Conservation (phyloP, 2,797 vertebrate genomes). For the Chrosomus eos region DNA sequence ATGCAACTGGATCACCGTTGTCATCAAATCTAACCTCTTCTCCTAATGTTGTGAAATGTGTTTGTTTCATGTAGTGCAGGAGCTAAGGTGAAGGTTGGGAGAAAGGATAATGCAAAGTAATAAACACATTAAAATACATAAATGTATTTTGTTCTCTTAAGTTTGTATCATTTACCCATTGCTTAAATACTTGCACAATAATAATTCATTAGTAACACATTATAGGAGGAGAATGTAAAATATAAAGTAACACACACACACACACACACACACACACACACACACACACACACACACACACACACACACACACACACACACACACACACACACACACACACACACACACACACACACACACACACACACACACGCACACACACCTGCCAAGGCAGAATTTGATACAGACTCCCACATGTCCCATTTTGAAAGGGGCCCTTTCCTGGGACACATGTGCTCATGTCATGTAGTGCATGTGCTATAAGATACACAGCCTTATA, state of each 20-base stretch:
- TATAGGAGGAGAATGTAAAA: background rate
- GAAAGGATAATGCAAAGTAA: background rate
- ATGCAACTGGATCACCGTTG: slow-evolving; percentile 77
- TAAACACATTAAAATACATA: background rate
- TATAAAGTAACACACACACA: slow-evolving; percentile 56
- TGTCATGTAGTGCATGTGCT: slow-evolving; percentile 74
- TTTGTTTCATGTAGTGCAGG: slow-evolving; percentile 72
- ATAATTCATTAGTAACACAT: background rate
- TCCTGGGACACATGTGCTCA: slow-evolving; percentile 68
- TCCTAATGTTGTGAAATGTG: slow-evolving; percentile 71
- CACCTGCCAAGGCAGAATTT: slow-evolving; percentile 74
- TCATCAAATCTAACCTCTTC: slow-evolving; percentile 75
- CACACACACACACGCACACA: background rate
- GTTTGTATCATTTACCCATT: background rate
- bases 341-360: slow-evolving; percentile 63
- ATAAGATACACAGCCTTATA: slow-evolving; percentile 78
- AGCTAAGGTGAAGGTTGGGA: slow-evolving; percentile 63
- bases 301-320: too few relatives aligned
- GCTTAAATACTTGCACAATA: background rate
- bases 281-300: slow-evolving; percentile 50
- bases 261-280: too few relatives aligned
- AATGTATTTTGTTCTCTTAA: background rate
- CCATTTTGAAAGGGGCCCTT: slow-evolving; percentile 71
- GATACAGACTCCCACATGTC: slow-evolving; percentile 66
- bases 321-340: slow-evolving; percentile 53